Evolutionary conservation across 2,888 invertebrate genomes (phyloP).

Genomic region (Athalia rosae): DNA sequence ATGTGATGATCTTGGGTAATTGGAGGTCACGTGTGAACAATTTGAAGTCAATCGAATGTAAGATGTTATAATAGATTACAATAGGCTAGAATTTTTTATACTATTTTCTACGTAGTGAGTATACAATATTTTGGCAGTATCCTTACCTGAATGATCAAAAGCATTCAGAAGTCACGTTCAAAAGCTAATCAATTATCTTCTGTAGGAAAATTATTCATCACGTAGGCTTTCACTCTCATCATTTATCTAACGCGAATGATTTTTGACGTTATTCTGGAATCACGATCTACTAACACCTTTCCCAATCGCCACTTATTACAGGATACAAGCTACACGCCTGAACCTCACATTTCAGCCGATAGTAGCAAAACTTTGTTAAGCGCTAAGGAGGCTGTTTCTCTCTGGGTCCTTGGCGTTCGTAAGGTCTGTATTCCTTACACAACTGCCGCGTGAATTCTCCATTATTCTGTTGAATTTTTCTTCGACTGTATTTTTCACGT

Average conservation of each 20-base stretch:
- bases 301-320: conserved; percentile 74
- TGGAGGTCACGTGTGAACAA: not conserved
- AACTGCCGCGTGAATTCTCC: conserved; percentile 53
- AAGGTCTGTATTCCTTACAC: conserved; percentile 81
- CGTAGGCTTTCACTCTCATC: conserved; percentile 34
- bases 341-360: conserved; percentile 73
- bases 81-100: conserved; percentile 28
- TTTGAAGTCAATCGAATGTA: conserved; percentile 28
- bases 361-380: conserved; percentile 86
- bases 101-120: conserved; percentile 14
- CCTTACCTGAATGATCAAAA: not conserved
- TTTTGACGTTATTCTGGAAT: conserved; percentile 23
- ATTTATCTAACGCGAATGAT: conserved; percentile 14
- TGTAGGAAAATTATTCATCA: conserved; percentile 14
- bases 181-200: not conserved
- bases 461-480: conserved; percentile 50
- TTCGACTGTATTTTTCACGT: conserved; percentile 22
- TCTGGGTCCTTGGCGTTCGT: conserved; percentile 95
- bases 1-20: conserved; percentile 32
- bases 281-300: conserved; percentile 46
- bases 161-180: conserved; percentile 2
- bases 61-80: conserved; percentile 41
- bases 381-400: conserved; percentile 95
- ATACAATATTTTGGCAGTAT: conserved; percentile 32
- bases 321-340: conserved; percentile 83